Base-by-base conservation (phyloP, 1,140 invertebrate species). In the Paralvinella palmiformis region DNA sequence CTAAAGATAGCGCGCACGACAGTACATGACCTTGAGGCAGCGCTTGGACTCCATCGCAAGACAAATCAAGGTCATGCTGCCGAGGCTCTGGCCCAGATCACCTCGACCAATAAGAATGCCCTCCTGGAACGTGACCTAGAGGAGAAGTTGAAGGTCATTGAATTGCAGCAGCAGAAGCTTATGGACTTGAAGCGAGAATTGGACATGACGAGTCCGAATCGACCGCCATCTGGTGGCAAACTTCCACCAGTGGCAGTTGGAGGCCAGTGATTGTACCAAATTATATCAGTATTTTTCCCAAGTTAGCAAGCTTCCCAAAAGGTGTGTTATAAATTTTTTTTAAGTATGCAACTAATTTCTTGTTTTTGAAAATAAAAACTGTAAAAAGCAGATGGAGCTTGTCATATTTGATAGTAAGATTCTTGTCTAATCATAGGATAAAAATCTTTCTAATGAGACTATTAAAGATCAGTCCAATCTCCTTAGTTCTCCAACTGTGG, bases 11-110 rank as follows among this genome's bases (percentile, higher is more conserved):
- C 86, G 24, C 82, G 85, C 4, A 84, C 83, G 27, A 79, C 85
- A 27, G 86, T 86, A 68, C 80, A 83, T 57, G 85, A 89, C 74
- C 84, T 91, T 81, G 87, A 90, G 72, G 85, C 84, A 3, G 80
- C 89, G 2, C 74, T 91, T 15, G 88, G 88, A 2, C 68, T 78
- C 20, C 75, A 79, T 45, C 72, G 72, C 53, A 75, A 76, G 65
- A 83, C 82, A 15, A 82, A 84, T 61, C 77, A 86, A 20, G 6
- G 20, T 20, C 80, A 81, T 29, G 83, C 85, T 0, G 78, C 75
- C n/a, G 82, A 85, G 45, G 85, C 85, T 0, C 81, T 83, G 32
- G 82, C 79, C 15, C 84, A 85, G 67, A 75, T 88, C 0, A 81
- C 85, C 2, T 82, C 85, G 52, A 84, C 73, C 17, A 83, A 84